phyloP scores from a whole-genome alignment of 2,797 vertebrate genomes.

The Alcedo quadribrachys region DNA sequence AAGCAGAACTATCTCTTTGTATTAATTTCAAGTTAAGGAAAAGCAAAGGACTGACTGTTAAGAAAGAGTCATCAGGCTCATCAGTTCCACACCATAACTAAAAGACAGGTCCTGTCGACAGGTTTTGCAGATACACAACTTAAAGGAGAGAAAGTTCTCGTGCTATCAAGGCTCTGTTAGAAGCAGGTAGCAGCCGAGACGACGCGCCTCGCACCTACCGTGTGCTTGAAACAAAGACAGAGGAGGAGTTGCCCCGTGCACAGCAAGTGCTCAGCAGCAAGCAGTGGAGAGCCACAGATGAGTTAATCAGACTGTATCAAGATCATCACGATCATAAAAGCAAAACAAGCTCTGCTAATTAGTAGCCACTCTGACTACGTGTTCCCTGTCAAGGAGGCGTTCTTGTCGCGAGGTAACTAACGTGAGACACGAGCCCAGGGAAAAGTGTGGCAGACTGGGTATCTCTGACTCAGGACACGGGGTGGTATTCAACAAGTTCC shows the following conservation, averaged over 20 bases:
- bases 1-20: slow-evolving; percentile 16
- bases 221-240: neutral
- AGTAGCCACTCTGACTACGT: neutral
- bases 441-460: neutral
- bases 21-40: slow-evolving; percentile 5
- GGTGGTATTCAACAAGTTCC: neutral
- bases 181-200: neutral
- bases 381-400: neutral
- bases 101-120: neutral
- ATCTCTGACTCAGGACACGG: neutral
- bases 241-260: neutral
- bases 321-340: neutral
- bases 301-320: neutral
- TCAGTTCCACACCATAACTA: rapidly evolving
- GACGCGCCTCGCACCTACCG: neutral
- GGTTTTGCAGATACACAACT: neutral
- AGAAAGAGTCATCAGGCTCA: neutral
- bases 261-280: neutral
- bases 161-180: neutral
- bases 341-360: neutral
- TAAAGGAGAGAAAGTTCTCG: neutral
- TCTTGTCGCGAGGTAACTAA: neutral
- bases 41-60: neutral
- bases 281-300: neutral
- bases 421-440: neutral